Percentiles rank a stretch among this genome's conserved stretches.
Conservation (phyloP, 2,797 vertebrate species). For the Chloroceryle inda region DNA sequence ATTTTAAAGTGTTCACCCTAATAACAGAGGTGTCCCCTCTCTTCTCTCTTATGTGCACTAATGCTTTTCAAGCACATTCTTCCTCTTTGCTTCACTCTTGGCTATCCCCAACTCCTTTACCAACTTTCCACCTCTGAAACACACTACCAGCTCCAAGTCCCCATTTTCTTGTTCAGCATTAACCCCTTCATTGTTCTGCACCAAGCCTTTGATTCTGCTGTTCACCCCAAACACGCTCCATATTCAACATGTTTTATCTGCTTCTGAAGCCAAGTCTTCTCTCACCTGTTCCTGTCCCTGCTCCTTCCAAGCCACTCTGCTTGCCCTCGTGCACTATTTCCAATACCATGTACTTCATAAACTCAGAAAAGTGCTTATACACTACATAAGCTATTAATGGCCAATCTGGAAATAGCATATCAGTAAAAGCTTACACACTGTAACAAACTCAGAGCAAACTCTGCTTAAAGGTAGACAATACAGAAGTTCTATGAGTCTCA, state of each 20-base stretch:
- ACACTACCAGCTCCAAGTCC: background rate
- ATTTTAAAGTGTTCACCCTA: background rate
- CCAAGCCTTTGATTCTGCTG: background rate
- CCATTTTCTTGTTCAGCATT: background rate
- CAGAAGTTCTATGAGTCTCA: background rate
- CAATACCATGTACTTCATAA: background rate
- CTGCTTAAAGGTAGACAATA: background rate
- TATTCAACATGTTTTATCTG: background rate
- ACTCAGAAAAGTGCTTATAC: background rate
- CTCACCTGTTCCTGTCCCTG: background rate
- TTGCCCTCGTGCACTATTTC: rapidly evolving
- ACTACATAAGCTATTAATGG: background rate
- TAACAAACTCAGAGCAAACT: background rate
- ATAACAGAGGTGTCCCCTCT: background rate
- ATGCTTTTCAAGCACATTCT: background rate
- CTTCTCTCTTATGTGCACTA: background rate
- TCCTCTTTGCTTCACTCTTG: background rate
- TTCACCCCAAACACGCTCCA: background rate
- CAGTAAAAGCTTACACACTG: background rate
- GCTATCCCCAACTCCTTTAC: background rate
- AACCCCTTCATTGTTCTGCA: background rate
- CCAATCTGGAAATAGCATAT: background rate
- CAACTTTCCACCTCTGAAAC: background rate
- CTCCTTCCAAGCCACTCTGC: background rate
- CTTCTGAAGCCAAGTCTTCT: background rate